Evolutionary conservation across 2,888 invertebrate species (phyloP).

Genomic region (Gisinianus flammeolus): DNA sequence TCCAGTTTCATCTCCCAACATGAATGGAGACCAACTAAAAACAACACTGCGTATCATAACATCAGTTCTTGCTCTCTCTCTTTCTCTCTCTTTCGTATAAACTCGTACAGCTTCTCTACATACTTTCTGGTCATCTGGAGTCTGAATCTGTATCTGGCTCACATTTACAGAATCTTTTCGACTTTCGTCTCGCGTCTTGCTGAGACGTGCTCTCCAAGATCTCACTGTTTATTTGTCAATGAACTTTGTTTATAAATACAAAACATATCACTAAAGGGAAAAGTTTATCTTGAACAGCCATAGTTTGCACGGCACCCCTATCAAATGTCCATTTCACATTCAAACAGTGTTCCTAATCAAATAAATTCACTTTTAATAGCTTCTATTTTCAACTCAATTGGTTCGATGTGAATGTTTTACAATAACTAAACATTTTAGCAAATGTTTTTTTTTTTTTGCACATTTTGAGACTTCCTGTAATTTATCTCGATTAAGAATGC

Average conservation of each 20-base stretch:
- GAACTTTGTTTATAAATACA: neutral
- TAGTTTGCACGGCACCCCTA: neutral
- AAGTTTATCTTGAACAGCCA: neutral
- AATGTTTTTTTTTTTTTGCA: too few relatives aligned
- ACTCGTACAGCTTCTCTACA: neutral
- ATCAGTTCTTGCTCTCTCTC: neutral
- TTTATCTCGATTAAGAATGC: too few relatives aligned
- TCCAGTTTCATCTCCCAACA: too few relatives aligned
- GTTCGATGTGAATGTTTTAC: too few relatives aligned
- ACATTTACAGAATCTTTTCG: neutral
- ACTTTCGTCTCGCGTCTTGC: neutral
- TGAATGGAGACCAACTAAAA: slow-evolving; percentile 10
- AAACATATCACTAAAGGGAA: neutral
- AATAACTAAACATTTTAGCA: too few relatives aligned
- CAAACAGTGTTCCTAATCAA: too few relatives aligned
- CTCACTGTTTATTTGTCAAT: neutral
- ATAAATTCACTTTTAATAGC: too few relatives aligned
- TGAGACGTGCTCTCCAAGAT: neutral
- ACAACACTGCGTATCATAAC: slow-evolving; percentile 10
- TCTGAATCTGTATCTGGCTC: neutral
- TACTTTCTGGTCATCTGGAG: slow-evolving; percentile 20
- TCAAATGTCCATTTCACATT: neutral
- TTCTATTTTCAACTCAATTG: too few relatives aligned
- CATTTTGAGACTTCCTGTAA: too few relatives aligned
- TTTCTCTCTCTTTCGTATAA: neutral